phyloP scores from a whole-genome alignment of 2,797 vertebrate genomes.

The Eidolon dupreanum region DNA sequence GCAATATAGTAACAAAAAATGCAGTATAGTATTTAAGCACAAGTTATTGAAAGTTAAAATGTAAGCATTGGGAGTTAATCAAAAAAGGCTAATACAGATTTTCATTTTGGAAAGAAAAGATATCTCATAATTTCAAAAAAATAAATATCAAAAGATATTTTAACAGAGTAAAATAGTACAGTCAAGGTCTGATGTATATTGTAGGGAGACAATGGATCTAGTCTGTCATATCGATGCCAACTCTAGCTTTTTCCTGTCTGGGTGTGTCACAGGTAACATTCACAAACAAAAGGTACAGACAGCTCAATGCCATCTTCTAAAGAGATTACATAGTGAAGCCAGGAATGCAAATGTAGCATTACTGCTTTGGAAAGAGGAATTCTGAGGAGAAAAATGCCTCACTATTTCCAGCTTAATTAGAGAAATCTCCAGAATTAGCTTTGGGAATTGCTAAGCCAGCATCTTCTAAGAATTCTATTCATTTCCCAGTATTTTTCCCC shows the following conservation, averaged over 20 bases:
- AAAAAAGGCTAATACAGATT: neutral
- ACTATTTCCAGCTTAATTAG: constrained; percentile 25
- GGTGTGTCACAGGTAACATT: neutral
- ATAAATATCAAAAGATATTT: neutral
- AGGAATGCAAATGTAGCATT: neutral
- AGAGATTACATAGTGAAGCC: neutral
- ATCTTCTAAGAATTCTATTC: constrained; percentile 46
- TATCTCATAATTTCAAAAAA: neutral
- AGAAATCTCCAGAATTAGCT: constrained; percentile 39
- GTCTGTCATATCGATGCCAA: neutral
- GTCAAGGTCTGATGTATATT: neutral
- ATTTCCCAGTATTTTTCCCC: neutral
- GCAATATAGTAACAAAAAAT: neutral
- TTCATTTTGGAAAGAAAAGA: neutral
- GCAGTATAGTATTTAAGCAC: neutral
- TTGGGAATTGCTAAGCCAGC: constrained; percentile 12
- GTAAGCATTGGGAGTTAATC: neutral
- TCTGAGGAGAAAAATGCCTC: neutral
- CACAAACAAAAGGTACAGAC: neutral
- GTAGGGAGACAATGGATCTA: neutral
- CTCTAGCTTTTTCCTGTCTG: neutral
- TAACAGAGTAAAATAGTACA: neutral
- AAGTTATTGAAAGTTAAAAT: neutral
- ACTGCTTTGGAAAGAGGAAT: neutral
- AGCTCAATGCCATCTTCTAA: neutral